Evolutionary conservation across 2,888 invertebrate species (phyloP).

Genomic region (Penaeus monodon): DNA sequence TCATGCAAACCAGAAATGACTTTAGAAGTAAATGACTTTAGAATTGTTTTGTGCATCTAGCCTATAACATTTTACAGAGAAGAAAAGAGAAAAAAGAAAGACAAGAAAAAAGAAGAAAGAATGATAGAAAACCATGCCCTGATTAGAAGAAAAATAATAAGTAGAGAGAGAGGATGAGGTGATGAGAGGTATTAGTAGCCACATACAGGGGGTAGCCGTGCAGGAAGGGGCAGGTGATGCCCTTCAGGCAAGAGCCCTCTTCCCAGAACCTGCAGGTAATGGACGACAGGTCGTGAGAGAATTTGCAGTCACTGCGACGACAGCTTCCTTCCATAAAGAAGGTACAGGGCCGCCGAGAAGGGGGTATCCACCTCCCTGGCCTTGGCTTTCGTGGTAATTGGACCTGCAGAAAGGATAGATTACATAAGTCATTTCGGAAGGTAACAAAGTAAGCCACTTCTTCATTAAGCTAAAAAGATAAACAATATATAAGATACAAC

Average conservation of each 20-base stretch:
- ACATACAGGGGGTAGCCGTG: slow-evolving; percentile 65
- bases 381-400: slow-evolving; percentile 53
- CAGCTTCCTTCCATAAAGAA: slow-evolving; percentile 72
- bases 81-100: too few species aligned
- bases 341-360: slow-evolving; percentile 70
- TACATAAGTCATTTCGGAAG: not conserved
- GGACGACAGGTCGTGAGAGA: slow-evolving; percentile 71
- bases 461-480: not conserved
- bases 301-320: slow-evolving; percentile 71
- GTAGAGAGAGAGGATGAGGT: not conserved
- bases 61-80: too few species aligned
- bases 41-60: too few species aligned
- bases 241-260: slow-evolving; percentile 72
- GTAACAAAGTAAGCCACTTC: not conserved
- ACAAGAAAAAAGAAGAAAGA: too few species aligned
- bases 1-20: too few species aligned
- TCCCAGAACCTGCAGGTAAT: slow-evolving; percentile 73
- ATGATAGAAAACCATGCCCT: too few species aligned
- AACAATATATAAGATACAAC: not conserved
- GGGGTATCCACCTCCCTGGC: slow-evolving; percentile 58
- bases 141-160: too few species aligned
- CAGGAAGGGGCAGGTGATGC: slow-evolving; percentile 66
- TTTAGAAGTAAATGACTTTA: too few species aligned
- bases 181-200: slow-evolving; percentile 17
- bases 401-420: slow-evolving; percentile 22